Evolutionary conservation across 2,113 vertebrate genomes (phyloP), one percentile per base, ranked within the genome.

Genomic region (Galemys pyrenaicus): DNA sequence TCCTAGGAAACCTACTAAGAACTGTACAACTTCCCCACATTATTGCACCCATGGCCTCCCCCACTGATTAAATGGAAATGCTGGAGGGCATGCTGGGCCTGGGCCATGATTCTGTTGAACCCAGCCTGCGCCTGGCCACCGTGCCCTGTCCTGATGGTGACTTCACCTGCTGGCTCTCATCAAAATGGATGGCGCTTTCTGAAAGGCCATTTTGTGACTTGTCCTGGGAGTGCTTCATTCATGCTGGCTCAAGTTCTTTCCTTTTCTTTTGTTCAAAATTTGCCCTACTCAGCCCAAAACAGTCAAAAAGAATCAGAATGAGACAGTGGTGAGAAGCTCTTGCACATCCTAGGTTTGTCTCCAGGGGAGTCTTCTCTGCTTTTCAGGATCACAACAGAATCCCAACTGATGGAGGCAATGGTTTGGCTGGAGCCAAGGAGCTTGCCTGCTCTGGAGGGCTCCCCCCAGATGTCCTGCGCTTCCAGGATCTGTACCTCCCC

Each of bases 21-120:
- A 95, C 70, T 54, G 51, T 54, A 92, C 28, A 44, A 32, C 67
- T 73, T 94, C 83, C 58, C 84, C 15, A 92, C 74, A 87, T 87
- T 67, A 28, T 65, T 75, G 94, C 89, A 89, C 91, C 64, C 35
- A 3, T 19, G n/a, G 92, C 92, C 65, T 75, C 84, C 12, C 64
- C 74, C 68, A 60, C 92, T 96, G 89, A 96, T 92, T 96, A 75
- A 94, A 94, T 97, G 96, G 95, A 97, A 96, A 96, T 74, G 89
- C 93, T 85, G 87, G 89, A 93, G 95, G 95, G 83, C 0, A 19
- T 49, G 71, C 87, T 96, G 95, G 96, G 92, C 28, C 24, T 28
- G 0, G 65, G 94, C 96, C 96, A 96, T 89, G 49, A n/a, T 62
- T 89, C 94, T 62, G 56, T 1, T 58, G 82, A 95, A 92, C 64